Evolutionary conservation across 2,113 vertebrate genomes (phyloP).

Genomic region (human (Homo sapiens)): GRCh38 chr13:104658501-104659000

Average conservation of each 20-base stretch:
- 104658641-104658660: not conserved
- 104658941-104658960: not conserved
- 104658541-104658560: not conserved
- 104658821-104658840: too few relatives aligned
- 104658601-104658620: not conserved
- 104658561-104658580: not conserved
- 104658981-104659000: not conserved
- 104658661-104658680: not conserved
- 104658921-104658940: too few relatives aligned
- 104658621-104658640: not conserved
- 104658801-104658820: not conserved
- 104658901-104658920: not conserved
- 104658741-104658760: not conserved
- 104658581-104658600: not conserved
- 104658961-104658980: not conserved
- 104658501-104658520: not conserved
- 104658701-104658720: not conserved
- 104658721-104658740: not conserved
- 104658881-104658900: not conserved
- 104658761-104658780: not conserved
- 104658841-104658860: not conserved
- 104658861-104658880: accelerated
- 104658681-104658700: not conserved
- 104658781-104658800: not conserved
- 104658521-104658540: not conserved